Evolutionary conservation across 1,140 invertebrate species (phyloP), one percentile per base, ranked within the genome.

Genomic region (Brachionus koreanus): DNA sequence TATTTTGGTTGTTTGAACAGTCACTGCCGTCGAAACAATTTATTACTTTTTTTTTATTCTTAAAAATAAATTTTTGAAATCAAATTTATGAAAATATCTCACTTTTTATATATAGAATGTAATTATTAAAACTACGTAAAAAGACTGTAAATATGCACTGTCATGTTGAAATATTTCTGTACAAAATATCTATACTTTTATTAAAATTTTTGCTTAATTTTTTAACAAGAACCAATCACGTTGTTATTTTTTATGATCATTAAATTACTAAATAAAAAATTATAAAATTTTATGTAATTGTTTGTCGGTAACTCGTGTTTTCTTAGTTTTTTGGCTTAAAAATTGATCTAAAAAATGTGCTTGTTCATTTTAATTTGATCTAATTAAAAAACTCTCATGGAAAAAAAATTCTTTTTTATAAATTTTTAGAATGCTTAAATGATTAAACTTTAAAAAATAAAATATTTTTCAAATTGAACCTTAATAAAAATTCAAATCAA

Each of bases 11-110:
- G 76, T 79, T 79, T 79, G 76, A 61, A 79, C 76, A 79, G 76
- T 19, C 76, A 61, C 76, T 79, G 76, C 76, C 57, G 76, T 61
- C 61, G 76, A 57, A 79, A 79, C 69, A 69, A 74, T 23, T 13
- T 5, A 46, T 16, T 35, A 46, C 46, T 25, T 25, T 3, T 29
- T 29, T 29, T 29, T 74, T 74, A 25, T 46, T 74, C 23, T 74
- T 43, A 43, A 43, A 46, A 74, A 74, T 46, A 74, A 74, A 43
- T 72, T 72, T 65, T 33, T n/a, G 2, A 37, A 37, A 33, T 65
- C 29, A 5, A 39, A 69, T 42, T 10, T 42, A 69, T 39, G 19
- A 43, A 39, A 69, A 39, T 69, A 39, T 9, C 33, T 19, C 65
- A 37, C 16, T 69, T 42, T 69, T 69, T 69, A 69, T 69, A 69